phyloP scores from a whole-genome alignment of 2,113 vertebrate species.

The Felis catus region F.catus_Fca126_mat1.0 CM031415.1:180716501-180717000 shows the following conservation, averaged over 20 bases:
- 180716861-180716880: not conserved
- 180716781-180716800: not conserved
- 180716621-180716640: not conserved
- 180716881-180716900: not conserved
- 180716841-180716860: not conserved
- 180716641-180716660: not conserved
- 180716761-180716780: not conserved
- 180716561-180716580: not conserved
- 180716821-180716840: not conserved
- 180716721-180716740: not conserved
- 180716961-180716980: too few relatives aligned
- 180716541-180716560: not conserved
- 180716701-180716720: not conserved
- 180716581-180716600: not conserved
- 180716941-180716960: too few relatives aligned
- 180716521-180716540: not conserved
- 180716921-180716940: too few relatives aligned
- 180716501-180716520: not conserved
- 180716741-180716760: not conserved
- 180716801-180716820: not conserved
- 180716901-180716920: not conserved
- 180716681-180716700: not conserved
- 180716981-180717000: too few relatives aligned
- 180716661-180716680: not conserved
- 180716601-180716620: not conserved